Evolutionary conservation across 1,140 invertebrate species (phyloP), one percentile per base, ranked within the genome.

Genomic region (Anoplophora glabripennis): DNA sequence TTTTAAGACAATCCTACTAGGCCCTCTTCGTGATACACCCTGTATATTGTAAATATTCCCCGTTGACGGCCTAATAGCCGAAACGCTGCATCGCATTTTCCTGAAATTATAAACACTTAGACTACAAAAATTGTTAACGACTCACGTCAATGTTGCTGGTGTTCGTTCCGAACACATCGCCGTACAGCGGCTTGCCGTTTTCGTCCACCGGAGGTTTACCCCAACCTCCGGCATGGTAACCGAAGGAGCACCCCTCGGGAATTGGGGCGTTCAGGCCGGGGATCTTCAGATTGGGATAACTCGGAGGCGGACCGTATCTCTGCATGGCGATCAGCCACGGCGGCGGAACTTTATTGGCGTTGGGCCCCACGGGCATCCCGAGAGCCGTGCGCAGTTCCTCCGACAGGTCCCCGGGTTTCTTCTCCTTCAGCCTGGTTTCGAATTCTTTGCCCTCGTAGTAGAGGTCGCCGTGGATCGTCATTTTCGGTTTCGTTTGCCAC

Each of bases 391-490:
- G 81, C 55, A 99, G 75, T 70, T 99, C 97, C 73, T 98, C 96
- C 8, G 93, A 92, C 7, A 99, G 78, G 75, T 98, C 95, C 0
- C 98, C 98, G 0, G 97, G 98, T 75, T 99, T 99, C 77, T 99
- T 99, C 72, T 99, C 97, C 67, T 95, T 94, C 36, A 99, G 80
- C 38, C 95, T 83, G 0, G 96, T 99, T 77, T 99, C 98, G 79
- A 98, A 98, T 77, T 99, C 98, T 77, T 99, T 99, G n/a, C 98
- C 98, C 79, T 99, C 98, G 78, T 99, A 99, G 77, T 99, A 99
- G 0, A 99, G 78, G 79, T 99, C 98, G 11, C 97, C 98, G 76
- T 98, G 97, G 69, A 97, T 97, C 0, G 96, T 98, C 93, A 99
- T 96, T 64, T 90, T 87, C 0, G 98, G 97, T 77, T 99, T 99